Conservation (phyloP, 2,888 invertebrate genomes). For the Heliconius ismenius region DNA sequence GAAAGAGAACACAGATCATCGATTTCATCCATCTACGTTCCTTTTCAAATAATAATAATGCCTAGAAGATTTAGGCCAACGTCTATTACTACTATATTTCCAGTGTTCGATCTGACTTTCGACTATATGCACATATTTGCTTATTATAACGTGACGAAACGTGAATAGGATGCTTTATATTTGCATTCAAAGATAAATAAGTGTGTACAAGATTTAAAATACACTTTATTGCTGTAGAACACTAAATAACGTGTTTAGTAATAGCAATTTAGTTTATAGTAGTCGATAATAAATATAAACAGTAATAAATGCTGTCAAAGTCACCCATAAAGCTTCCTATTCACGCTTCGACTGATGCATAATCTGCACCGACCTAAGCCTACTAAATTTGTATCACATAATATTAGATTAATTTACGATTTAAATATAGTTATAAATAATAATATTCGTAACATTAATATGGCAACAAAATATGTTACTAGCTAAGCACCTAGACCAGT, state of each 20-base stretch:
- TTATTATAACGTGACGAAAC: conserved; percentile 4
- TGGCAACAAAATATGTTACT: conserved; percentile 81
- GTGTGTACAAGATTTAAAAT: conserved; percentile 2
- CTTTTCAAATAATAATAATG: conserved; percentile 21
- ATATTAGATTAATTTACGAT: conserved; percentile 75
- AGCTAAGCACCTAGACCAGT: conserved; percentile 78
- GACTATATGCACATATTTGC: conserved; percentile 24
- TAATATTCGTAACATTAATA: conserved; percentile 79
- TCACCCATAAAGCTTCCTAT: conserved; percentile 17
- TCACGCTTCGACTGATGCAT: conserved; percentile 35
- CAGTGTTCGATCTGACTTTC: conserved; percentile 30
- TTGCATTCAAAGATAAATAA: conserved; percentile 1
- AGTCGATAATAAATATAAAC: conserved; percentile 13
- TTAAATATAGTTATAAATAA: conserved; percentile 78
- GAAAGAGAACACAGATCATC: conserved; percentile 24
- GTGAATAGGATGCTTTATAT: conserved; percentile 1
- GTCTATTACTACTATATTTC: conserved; percentile 30
- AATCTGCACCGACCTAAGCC: conserved; percentile 52
- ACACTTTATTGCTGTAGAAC: conserved; percentile 2
- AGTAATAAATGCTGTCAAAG: conserved; percentile 20
- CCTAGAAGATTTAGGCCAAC: conserved; percentile 30
- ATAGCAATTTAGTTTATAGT: conserved; percentile 23
- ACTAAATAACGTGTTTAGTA: conserved; percentile 16
- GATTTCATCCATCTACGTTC: conserved; percentile 24
- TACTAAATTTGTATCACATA: conserved; percentile 75